A percentile compares a stretch with the other conserved stretches of the same genome.
Conservation (phyloP, 1,140 invertebrate species). For the Bombus breviceps region DNA sequence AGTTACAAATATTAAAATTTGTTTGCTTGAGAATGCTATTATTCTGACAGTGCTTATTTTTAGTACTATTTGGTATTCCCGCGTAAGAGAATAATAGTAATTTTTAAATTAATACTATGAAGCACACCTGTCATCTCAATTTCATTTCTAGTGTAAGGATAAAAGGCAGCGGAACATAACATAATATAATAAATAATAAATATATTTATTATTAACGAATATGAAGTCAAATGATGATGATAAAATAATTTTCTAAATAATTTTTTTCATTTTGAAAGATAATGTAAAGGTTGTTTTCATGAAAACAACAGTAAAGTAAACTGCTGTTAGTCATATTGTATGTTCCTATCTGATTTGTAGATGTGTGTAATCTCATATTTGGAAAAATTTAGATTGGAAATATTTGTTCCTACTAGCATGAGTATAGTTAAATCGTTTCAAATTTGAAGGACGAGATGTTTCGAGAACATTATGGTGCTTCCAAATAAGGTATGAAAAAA, state of each 20-base stretch:
- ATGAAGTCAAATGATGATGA: background rate
- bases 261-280: background rate
- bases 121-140: background rate
- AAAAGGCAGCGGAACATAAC: background rate
- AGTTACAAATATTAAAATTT: background rate
- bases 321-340: background rate
- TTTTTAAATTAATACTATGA: background rate
- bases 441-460: conserved; percentile 30
- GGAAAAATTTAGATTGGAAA: conserved; percentile 35
- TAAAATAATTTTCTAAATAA: background rate
- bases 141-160: background rate
- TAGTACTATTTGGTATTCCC: background rate
- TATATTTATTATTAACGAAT: background rate
- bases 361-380: conserved; percentile 27
- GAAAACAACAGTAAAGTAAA: background rate
- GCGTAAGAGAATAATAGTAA: background rate
- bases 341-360: conserved; percentile 16
- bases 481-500: conserved; percentile 46
- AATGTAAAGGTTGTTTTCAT: conserved; percentile 21
- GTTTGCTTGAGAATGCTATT: background rate
- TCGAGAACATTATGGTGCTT: conserved; percentile 52
- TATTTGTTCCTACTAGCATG: conserved; percentile 25
- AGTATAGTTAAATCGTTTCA: conserved; percentile 21
- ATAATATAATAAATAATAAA: background rate
- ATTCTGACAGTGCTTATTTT: background rate